Conservation (phyloP, 2,888 invertebrate species). For the Orthosia gothica region DNA sequence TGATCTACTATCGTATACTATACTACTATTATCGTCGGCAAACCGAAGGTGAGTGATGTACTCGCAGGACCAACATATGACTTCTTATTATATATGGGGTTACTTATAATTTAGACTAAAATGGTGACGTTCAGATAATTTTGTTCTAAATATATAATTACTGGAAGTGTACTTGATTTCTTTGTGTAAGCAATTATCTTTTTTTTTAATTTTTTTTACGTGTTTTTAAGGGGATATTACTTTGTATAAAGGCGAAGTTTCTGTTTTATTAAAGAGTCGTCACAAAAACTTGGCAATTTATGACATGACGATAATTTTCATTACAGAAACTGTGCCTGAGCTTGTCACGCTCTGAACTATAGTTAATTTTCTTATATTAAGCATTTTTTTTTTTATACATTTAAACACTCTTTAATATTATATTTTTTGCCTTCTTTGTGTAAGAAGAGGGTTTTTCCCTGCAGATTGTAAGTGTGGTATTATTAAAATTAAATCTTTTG, state of each 20-base stretch:
- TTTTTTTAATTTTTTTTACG: not conserved
- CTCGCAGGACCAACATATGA: not conserved
- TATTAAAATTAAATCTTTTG: too few relatives aligned
- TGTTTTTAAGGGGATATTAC: not conserved
- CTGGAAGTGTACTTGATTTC: constrained; percentile 29
- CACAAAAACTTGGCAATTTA: too few relatives aligned
- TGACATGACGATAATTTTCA: too few relatives aligned
- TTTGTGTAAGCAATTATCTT: constrained; percentile 2
- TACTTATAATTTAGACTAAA: not conserved
- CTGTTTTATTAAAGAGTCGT: too few relatives aligned
- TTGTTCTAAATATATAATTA: not conserved
- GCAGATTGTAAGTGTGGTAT: too few relatives aligned
- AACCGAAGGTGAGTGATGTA: too few relatives aligned
- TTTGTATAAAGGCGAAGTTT: not conserved
- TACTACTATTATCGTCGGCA: too few relatives aligned
- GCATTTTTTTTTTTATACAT: constrained; percentile 4
- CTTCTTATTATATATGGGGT: not conserved
- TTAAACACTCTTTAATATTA: not conserved
- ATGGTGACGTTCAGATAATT: not conserved
- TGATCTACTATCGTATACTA: too few relatives aligned
- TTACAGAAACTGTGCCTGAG: too few relatives aligned
- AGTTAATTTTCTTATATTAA: not conserved
- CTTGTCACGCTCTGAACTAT: too few relatives aligned
- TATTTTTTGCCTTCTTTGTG: not conserved
- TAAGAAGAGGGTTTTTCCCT: too few relatives aligned